These are phyloP conservation scores for Caretta caretta DNA, from an alignment of 2,113 vertebrate genomes.

Conservation along the genomic window DNA sequence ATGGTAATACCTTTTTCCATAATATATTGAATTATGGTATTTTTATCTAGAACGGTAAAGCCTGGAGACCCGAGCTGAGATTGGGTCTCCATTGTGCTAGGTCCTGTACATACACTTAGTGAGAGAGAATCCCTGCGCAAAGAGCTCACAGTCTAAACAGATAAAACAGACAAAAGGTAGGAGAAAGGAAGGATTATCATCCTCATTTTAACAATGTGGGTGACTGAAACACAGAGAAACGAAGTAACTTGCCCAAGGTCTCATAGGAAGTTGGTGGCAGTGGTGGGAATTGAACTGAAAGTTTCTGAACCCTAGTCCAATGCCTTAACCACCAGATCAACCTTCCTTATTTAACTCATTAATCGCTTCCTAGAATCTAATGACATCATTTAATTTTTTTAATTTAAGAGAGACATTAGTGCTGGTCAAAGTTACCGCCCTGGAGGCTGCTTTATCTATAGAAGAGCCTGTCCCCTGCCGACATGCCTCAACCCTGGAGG, in stretches of 20 bases:
- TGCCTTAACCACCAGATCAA: not conserved
- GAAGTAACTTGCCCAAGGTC: not conserved
- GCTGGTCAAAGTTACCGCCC: not conserved
- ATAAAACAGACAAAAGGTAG: not conserved
- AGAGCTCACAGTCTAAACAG: not conserved
- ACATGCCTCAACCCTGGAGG: not conserved
- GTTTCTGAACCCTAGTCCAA: not conserved
- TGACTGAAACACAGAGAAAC: not conserved
- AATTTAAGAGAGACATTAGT: not conserved
- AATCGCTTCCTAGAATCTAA: not conserved
- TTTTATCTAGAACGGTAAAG: not conserved
- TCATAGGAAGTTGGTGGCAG: not conserved
- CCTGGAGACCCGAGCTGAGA: not conserved
- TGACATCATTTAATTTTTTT: not conserved
- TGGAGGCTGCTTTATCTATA: not conserved
- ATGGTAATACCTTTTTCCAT: no score
- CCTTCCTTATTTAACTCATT: not conserved
- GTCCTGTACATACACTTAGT: not conserved
- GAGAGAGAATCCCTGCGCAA: not conserved
- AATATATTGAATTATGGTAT: no score
- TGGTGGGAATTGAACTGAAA: not conserved
- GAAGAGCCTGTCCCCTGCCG: not conserved
- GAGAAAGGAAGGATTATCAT: not conserved
- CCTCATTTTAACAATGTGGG: not conserved
- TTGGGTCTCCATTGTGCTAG: not conserved